Base-by-base conservation (phyloP, 2,113 vertebrate genomes). In the Gavialis gangeticus region DNA sequence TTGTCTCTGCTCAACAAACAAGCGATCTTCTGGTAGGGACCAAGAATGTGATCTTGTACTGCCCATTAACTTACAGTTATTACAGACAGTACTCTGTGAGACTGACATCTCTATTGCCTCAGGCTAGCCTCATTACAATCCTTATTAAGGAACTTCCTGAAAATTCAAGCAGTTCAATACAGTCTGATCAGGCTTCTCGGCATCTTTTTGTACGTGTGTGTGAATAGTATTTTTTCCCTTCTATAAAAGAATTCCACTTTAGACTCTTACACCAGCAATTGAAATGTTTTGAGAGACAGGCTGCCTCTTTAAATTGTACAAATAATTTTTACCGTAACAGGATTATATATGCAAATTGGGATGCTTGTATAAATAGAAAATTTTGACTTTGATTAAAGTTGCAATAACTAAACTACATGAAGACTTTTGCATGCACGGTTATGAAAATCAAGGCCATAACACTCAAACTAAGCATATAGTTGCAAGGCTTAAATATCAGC, bases 391-490 rank as follows among this genome's bases (percentile, higher is more conserved):
- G 22, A 73, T 73, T 21, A 30, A 73, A 15, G 46, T 37, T 73
- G 69, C 34, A 24, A 37, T 73, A 24, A 73, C 22, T 24, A 22
- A 46, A 73, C 22, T 8, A 22, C 34, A 14, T 24, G 12, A 19
- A 46, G 22, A 34, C 46, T 46, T 73, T 15, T 67, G 64, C 9
- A 15, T n/a, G 69, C 21, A 24, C 21, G 14, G 21, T 73, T 46
- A 46, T 14, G 88, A 82, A 28, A 57, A 13, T 58, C 79, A 66
- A 1, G n/a, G 71, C 54, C 79, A 46, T 13, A 55, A 30, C 54
- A 59, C 54, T 75, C 15, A 18, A 2, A 0, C 0, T 24, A 16
- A 92, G 18, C 21, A 55, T 11, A 15, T 24, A 37, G 21, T 5
- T 84, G 79, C 56, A 79, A 58, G 90, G 71, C 13, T 7, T 62